Base-by-base conservation (phyloP, 1,140 invertebrate species). In the Homarus americanus region DNA sequence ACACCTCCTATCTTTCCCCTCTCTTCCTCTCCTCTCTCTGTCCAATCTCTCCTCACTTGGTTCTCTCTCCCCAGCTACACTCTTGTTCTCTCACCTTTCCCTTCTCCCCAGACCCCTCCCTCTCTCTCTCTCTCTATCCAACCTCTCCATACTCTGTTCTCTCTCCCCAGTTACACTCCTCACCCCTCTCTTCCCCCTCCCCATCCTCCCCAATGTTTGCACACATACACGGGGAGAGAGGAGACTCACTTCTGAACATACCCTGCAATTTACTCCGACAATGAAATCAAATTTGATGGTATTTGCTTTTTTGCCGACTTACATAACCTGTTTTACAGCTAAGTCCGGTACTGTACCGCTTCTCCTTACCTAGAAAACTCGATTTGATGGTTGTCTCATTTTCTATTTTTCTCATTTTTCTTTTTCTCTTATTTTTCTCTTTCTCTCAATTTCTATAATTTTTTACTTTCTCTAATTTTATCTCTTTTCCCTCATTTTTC, bases 391-490 rank as follows among this genome's bases (percentile, higher is more conserved):
- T 24, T 58, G 9, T 58, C 53, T 58, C 53, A 2, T 24, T 24
- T 17, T 17, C 53, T 58, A 9, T 24, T 17, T 17, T 17, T 24
- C 9, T 24, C 53, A 10, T 17, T 58, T 17, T 58, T 17, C 20
- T 17, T 58, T 17, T 58, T 17, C 20, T 17, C 20, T 17, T 58
- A 34, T 40, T n/a, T 76, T n/a, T 76, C 73, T 38, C 36, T 38
- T n/a, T 76, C 41, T 40, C 36, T 76, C 34, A 40, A 12, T 40
- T n/a, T 40, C 36, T 76, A n/a, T n/a, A n/a, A n/a, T n/a, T 36
- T 76, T 36, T 76, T 36, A 40, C 73, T 76, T 36, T 76, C 73
- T 76, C 73, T 76, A 34, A 40, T 36, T 76, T 36, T 76, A 34
- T 76, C 73, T 76, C 73, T 76, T 36, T 76, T 15, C 15, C 73